Conservation (phyloP, 2,888 invertebrate species). For the Xestia sexstrigata region DNA sequence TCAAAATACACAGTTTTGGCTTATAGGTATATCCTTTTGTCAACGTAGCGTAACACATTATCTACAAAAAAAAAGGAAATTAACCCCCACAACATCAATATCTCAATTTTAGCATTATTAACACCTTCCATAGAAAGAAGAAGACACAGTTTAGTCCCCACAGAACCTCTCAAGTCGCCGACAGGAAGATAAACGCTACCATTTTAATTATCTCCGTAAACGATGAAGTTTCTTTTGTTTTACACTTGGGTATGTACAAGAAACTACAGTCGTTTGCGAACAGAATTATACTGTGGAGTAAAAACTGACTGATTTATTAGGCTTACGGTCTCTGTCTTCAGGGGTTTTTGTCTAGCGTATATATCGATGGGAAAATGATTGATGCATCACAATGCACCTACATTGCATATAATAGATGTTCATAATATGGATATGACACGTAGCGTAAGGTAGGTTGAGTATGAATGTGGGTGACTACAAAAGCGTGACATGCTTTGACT, state of each 20-base stretch:
- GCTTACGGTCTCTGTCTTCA: background rate
- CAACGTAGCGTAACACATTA: background rate
- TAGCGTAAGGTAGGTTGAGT: background rate
- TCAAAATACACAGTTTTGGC: background rate
- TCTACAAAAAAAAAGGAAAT: background rate
- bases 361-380: background rate
- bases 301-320: slow-evolving; percentile 24
- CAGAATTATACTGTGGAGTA: slow-evolving; percentile 32
- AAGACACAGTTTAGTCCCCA: slow-evolving; percentile 23
- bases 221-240: slow-evolving; percentile 49
- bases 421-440: background rate
- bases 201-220: slow-evolving; percentile 61
- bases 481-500: background rate
- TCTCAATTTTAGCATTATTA: background rate
- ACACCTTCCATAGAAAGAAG: background rate
- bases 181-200: slow-evolving; percentile 49
- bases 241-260: slow-evolving; percentile 36
- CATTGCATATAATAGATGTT: background rate
- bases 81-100: background rate
- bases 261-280: slow-evolving; percentile 47
- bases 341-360: background rate
- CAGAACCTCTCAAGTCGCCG: slow-evolving; percentile 19
- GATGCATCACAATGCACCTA: background rate
- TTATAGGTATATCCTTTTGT: too few relatives aligned
- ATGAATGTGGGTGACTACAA: background rate